Evolutionary conservation across 2,113 vertebrate species (phyloP).

Genomic region (Gulo gulo): DNA sequence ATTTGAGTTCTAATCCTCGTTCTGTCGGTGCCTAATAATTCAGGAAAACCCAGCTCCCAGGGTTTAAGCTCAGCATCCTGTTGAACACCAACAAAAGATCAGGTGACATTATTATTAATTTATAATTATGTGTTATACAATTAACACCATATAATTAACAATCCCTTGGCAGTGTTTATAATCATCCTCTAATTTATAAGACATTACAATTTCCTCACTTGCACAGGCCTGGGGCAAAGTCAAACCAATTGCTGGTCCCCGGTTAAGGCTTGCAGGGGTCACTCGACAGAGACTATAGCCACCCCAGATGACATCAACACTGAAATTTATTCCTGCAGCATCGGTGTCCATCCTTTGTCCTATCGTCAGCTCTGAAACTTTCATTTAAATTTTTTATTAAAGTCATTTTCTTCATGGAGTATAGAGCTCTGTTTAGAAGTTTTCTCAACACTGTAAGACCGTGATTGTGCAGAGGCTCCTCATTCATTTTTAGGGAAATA

Average conservation of each 20-base stretch:
- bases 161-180: slow-evolving; percentile 38
- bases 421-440: neutral
- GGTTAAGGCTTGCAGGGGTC: neutral
- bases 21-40: neutral
- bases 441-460: neutral
- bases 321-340: neutral
- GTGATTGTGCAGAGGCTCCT: neutral
- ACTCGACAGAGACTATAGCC: neutral
- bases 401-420: neutral
- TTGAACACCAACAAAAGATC: slow-evolving; percentile 23
- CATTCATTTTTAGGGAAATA: neutral
- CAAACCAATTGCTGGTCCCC: neutral
- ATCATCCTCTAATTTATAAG: slow-evolving; percentile 41
- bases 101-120: slow-evolving; percentile 53
- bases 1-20: neutral
- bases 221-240: neutral
- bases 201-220: neutral
- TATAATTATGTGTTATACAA: slow-evolving; percentile 34
- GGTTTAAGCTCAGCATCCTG: neutral
- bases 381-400: neutral
- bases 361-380: neutral
- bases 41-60: neutral
- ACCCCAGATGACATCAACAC: neutral
- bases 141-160: slow-evolving; percentile 56
- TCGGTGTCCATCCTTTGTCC: neutral